These are phyloP conservation scores for Oryzias javanicus DNA, from an alignment of 2,113 vertebrate genomes.

Conservation along the genomic window DNA sequence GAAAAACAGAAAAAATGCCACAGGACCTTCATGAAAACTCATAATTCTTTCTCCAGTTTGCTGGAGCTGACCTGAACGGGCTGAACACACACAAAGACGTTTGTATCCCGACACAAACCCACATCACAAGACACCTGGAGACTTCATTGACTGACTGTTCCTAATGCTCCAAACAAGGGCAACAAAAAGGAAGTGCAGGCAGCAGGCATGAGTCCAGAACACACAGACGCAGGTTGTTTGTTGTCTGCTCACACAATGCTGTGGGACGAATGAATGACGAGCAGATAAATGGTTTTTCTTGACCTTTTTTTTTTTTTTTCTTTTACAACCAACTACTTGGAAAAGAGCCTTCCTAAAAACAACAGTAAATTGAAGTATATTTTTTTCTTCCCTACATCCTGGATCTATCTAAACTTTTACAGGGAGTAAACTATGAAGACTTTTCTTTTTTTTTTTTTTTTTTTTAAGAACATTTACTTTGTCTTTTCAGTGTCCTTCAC, in stretches of 20 bases:
- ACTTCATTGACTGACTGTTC: constrained; percentile 3
- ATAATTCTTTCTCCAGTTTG: not conserved
- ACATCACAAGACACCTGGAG: constrained; percentile 9
- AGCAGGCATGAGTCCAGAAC: not conserved
- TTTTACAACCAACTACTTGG: not conserved
- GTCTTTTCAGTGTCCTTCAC: not conserved
- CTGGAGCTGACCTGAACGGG: constrained; percentile 14
- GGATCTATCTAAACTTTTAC: no score
- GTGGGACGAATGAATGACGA: not conserved
- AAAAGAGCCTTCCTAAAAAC: not conserved
- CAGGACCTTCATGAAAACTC: not conserved
- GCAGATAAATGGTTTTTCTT: no score
- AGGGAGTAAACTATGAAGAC: no score
- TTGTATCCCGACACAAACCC: not conserved
- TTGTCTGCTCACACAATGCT: constrained; percentile 1
- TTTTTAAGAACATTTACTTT: not conserved
- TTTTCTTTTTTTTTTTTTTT: no score
- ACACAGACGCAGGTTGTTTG: constrained; percentile 1
- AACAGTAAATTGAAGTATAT: no score
- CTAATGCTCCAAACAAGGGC: constrained; percentile 31
- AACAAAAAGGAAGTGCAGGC: not conserved
- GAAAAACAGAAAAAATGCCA: not conserved
- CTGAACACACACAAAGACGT: constrained; percentile 5
- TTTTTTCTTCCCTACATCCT: no score
- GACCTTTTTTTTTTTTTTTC: no score